These are phyloP conservation scores for Eidolon helvum DNA, from an alignment of 2,113 vertebrate genomes.

Conservation along the genomic window DNA sequence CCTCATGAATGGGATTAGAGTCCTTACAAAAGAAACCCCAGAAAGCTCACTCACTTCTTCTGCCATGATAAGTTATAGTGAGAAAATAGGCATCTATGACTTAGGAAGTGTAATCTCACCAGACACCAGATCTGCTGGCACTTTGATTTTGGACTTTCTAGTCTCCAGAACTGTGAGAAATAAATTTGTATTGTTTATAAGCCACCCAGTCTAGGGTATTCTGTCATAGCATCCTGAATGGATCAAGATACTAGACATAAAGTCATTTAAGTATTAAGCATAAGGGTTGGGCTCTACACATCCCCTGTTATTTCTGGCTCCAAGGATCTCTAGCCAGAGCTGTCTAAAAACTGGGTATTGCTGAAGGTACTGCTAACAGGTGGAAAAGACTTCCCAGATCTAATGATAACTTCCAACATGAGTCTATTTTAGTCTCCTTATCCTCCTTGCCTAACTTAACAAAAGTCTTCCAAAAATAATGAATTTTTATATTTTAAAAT, in stretches of 20 bases:
- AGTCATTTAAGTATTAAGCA: background rate
- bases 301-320: background rate
- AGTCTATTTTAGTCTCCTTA: background rate
- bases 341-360: background rate
- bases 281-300: background rate
- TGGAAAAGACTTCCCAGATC: background rate
- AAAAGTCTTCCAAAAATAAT: background rate
- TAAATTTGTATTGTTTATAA: background rate
- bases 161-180: background rate
- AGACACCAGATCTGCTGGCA: background rate
- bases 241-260: background rate
- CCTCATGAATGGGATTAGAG: background rate
- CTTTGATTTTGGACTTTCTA: background rate
- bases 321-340: background rate
- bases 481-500: background rate
- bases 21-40: background rate
- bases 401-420: background rate
- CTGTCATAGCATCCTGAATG: background rate
- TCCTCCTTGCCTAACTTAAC: background rate
- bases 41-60: background rate
- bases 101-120: background rate
- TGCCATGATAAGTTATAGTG: background rate
- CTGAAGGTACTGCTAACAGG: background rate
- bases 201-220: background rate
- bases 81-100: background rate